Evolutionary conservation across 1,140 invertebrate genomes (phyloP).

Genomic region (Coptotermes formosanus): DNA sequence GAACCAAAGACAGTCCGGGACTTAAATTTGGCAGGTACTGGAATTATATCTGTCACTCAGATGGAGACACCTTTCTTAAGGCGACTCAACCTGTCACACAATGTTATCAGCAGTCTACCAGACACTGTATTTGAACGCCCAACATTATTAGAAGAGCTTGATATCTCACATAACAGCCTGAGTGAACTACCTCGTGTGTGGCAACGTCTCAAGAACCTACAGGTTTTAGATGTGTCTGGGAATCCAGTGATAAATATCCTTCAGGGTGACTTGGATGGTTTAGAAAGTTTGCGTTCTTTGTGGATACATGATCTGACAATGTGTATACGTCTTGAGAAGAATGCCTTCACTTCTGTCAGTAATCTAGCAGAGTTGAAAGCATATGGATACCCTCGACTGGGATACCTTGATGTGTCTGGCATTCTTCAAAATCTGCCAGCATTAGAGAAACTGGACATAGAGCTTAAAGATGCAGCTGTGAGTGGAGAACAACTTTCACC

Average conservation of each 20-base stretch:
- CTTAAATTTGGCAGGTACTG: slow-evolving; percentile 77
- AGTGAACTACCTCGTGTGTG: slow-evolving; percentile 54
- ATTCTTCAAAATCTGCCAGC: slow-evolving; percentile 68
- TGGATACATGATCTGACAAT: slow-evolving; percentile 65
- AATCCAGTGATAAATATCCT: slow-evolving; percentile 73
- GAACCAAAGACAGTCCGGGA: slow-evolving; percentile 85
- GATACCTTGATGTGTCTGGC: slow-evolving; percentile 80
- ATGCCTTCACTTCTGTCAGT: slow-evolving; percentile 69
- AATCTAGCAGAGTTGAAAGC: slow-evolving; percentile 69
- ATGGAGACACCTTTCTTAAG: slow-evolving; percentile 86
- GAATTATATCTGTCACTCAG: slow-evolving; percentile 63
- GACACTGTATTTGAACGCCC: slow-evolving; percentile 70
- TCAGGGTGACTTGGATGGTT: slow-evolving; percentile 69
- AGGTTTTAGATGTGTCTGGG: slow-evolving; percentile 70
- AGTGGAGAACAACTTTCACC: slow-evolving; percentile 79
- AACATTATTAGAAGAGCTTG: slow-evolving; percentile 72
- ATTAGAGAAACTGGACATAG: slow-evolving; percentile 70
- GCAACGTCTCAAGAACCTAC: slow-evolving; percentile 64
- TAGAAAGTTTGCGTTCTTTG: slow-evolving; percentile 59
- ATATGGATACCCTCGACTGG: slow-evolving; percentile 71
- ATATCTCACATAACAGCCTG: slow-evolving; percentile 68
- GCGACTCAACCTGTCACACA: slow-evolving; percentile 76
- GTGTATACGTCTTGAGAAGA: slow-evolving; percentile 76
- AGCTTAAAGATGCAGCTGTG: slow-evolving; percentile 80
- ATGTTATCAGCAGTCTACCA: slow-evolving; percentile 66